Percentiles rank a stretch among this genome's conserved stretches.
phyloP scores from a whole-genome alignment of 30 jellyfish, hydroid and myxozoan species.

The Nemopilema nomurai region DNA sequence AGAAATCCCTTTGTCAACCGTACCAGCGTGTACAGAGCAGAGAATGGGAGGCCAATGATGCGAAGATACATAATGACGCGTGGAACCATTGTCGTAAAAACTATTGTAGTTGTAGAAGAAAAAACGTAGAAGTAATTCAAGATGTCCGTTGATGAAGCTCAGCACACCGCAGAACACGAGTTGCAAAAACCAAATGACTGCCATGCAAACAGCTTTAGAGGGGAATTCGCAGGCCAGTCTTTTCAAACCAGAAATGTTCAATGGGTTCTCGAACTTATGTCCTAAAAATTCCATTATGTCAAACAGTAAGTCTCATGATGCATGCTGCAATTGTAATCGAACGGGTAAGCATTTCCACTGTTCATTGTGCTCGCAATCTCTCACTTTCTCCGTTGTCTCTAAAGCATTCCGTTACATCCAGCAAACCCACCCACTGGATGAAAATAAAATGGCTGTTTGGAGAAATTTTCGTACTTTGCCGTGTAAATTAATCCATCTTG shows the following conservation, averaged over 20 bases:
- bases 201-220: too few relatives aligned
- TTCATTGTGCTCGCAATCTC: background rate
- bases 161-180: too few relatives aligned
- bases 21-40: background rate
- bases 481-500: background rate
- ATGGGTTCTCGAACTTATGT: background rate
- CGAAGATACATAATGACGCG: too few relatives aligned
- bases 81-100: too few relatives aligned
- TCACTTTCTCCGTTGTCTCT: background rate
- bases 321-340: background rate
- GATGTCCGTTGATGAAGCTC: too few relatives aligned
- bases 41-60: conserved; percentile 3
- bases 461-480: background rate
- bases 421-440: background rate
- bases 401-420: background rate
- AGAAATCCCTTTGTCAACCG: background rate
- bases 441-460: background rate
- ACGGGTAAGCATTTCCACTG: background rate
- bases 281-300: background rate
- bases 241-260: background rate
- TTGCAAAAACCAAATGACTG: too few relatives aligned
- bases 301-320: background rate
- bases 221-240: too few relatives aligned
- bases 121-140: too few relatives aligned
- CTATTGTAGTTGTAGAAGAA: too few relatives aligned